phyloP scores from a whole-genome alignment of 2,113 vertebrate genomes.

The Salvelinus alpinus region DNA sequence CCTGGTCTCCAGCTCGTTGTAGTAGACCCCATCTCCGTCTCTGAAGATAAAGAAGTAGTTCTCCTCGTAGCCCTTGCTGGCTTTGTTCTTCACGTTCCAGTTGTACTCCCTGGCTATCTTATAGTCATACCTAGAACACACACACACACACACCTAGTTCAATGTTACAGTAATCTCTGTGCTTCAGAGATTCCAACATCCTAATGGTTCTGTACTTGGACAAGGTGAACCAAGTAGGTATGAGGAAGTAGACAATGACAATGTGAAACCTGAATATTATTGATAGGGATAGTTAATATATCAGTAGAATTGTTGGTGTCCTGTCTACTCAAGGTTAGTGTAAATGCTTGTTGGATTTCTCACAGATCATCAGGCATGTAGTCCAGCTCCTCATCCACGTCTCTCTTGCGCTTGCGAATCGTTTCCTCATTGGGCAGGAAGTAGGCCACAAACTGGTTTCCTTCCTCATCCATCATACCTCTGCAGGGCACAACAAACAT shows the following conservation, averaged over 20 bases:
- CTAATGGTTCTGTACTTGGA: neutral
- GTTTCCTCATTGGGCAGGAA: constrained; percentile 92
- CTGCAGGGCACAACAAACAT: constrained; percentile 55
- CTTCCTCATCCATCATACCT: constrained; percentile 97
- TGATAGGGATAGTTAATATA: neutral
- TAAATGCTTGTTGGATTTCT: constrained; percentile 25
- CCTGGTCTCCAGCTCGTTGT: constrained; percentile 95
- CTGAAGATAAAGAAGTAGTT: constrained; percentile 98
- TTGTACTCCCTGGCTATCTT: constrained; percentile 96
- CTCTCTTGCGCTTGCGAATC: constrained; percentile 88
- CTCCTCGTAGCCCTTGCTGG: constrained; percentile 95
- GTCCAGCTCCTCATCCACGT: constrained; percentile 86
- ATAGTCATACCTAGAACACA: constrained; percentile 84
- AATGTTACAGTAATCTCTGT: neutral
- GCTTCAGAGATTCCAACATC: neutral
- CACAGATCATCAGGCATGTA: constrained; percentile 91
- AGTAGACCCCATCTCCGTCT: constrained; percentile 91
- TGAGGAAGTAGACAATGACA: neutral
- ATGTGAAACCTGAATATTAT: neutral
- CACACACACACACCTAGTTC: neutral
- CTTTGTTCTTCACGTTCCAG: constrained; percentile 98
- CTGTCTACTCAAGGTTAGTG: neutral
- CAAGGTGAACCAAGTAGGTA: neutral
- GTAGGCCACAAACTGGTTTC: constrained; percentile 96
- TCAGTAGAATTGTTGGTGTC: neutral